A percentile compares a stretch with the other conserved stretches of the same genome.
phyloP scores from a whole-genome alignment of 1,140 invertebrate species.

The Rhizoglyphus robini region DNA sequence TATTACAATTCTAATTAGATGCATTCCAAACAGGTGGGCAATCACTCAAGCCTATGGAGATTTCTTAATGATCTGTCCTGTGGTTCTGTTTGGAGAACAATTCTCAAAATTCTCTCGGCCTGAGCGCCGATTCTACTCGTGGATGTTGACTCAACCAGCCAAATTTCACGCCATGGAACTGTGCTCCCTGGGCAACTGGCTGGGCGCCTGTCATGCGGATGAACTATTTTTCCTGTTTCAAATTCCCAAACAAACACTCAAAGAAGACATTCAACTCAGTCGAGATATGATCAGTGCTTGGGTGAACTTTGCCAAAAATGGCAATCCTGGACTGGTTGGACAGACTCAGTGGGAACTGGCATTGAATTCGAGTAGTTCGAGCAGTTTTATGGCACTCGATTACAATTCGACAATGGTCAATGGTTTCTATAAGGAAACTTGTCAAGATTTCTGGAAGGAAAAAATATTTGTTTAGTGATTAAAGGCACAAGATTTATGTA shows the following conservation, averaged over 20 bases:
- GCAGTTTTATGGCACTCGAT: not conserved
- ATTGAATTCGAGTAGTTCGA: not conserved
- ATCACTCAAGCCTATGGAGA: not conserved
- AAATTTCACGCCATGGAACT: not conserved
- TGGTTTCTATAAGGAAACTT: not conserved
- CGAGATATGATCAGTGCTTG: not conserved
- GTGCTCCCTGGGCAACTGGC: not conserved
- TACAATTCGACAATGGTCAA: not conserved
- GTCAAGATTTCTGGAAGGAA: not conserved
- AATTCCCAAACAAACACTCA: not conserved
- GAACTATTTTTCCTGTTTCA: not conserved
- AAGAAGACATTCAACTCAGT: not conserved
- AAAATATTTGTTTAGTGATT: not conserved
- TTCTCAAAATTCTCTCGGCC: not conserved
- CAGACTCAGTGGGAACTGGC: not conserved
- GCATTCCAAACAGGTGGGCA: not conserved
- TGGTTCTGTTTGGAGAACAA: conserved; percentile 5
- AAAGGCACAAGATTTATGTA: no score
- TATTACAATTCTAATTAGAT: not conserved
- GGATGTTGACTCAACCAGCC: not conserved
- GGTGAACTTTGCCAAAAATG: not conserved
- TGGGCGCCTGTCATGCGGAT: conserved; percentile 4
- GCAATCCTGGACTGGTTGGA: not conserved
- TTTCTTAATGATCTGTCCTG: conserved; percentile 1
- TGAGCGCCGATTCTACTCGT: not conserved